These are phyloP conservation scores for Misgurnus mizolepis DNA, from an alignment of 2,113 vertebrate genomes.

Conservation along the genomic window DNA sequence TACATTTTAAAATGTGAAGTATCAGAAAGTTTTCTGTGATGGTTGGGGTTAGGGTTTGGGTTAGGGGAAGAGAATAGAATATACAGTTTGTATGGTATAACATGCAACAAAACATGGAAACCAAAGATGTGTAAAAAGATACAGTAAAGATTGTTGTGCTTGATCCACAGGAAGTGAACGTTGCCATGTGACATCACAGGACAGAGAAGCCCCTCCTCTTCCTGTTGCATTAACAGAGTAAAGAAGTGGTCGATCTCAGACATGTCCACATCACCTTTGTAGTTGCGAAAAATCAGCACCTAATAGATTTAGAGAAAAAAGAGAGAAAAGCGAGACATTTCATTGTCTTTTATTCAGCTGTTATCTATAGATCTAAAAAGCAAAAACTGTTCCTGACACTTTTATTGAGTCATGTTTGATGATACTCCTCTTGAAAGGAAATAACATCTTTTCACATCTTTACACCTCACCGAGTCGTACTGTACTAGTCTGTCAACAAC, in stretches of 20 bases:
- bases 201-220: slow-evolving; percentile 83
- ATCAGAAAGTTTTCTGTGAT: too few species aligned
- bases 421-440: neutral
- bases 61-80: too few species aligned
- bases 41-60: too few species aligned
- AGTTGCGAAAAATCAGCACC: slow-evolving; percentile 92
- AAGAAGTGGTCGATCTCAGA: slow-evolving; percentile 89
- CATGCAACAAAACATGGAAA: too few species aligned
- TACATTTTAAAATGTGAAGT: too few species aligned
- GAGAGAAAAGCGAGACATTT: too few species aligned
- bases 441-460: neutral
- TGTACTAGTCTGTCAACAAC: too few species aligned
- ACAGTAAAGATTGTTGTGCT: slow-evolving; percentile 93
- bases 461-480: neutral
- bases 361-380: too few species aligned
- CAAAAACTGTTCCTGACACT: too few species aligned
- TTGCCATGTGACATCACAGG: slow-evolving; percentile 81
- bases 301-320: slow-evolving; percentile 51
- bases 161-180: slow-evolving; percentile 94
- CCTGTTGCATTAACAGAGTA: slow-evolving; percentile 83
- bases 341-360: too few species aligned
- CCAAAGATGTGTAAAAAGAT: slow-evolving; percentile 70
- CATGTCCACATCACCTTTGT: slow-evolving; percentile 91
- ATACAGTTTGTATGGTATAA: too few species aligned
- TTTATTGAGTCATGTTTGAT: neutral